phyloP scores from a whole-genome alignment of 2,797 vertebrate genomes.

The Melanotaenia pygmaea region DNA sequence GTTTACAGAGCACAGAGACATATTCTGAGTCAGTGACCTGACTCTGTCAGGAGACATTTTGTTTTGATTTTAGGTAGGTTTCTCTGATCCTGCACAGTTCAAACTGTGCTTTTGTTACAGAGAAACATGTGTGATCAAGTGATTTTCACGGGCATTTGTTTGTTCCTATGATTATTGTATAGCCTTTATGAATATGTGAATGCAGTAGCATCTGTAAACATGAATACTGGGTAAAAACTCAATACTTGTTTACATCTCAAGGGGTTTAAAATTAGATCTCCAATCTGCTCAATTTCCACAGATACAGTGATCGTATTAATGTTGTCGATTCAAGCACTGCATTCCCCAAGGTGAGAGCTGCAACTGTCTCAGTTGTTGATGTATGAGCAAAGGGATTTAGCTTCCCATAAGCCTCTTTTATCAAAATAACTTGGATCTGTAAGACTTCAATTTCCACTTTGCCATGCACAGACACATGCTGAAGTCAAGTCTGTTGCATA shows the following conservation, averaged over 20 bases:
- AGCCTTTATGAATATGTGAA: slow-evolving; percentile 31
- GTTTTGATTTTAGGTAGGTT: slow-evolving; percentile 56
- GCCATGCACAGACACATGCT: slow-evolving; percentile 43
- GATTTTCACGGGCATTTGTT: slow-evolving; percentile 33
- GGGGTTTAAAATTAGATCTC: slow-evolving; percentile 19
- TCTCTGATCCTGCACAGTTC: slow-evolving; percentile 17
- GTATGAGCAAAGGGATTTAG: slow-evolving; percentile 41
- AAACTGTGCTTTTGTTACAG: slow-evolving; percentile 12
- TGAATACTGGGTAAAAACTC: slow-evolving; percentile 13
- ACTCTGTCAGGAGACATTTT: slow-evolving; percentile 48
- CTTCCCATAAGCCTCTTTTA: slow-evolving; percentile 44
- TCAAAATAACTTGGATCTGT: slow-evolving; percentile 36
- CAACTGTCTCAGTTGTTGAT: slow-evolving; percentile 38
- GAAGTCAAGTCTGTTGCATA: slow-evolving; percentile 41
- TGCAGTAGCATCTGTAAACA: neutral
- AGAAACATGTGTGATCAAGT: slow-evolving; percentile 29
- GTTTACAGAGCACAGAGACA: slow-evolving; percentile 51
- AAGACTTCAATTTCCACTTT: slow-evolving; percentile 42
- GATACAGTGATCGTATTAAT: slow-evolving; percentile 17
- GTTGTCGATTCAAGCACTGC: slow-evolving; percentile 24
- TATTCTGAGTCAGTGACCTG: slow-evolving; percentile 49
- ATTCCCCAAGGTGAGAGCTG: slow-evolving; percentile 36
- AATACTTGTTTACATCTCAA: slow-evolving; percentile 14
- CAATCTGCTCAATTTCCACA: slow-evolving; percentile 18
- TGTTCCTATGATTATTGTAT: slow-evolving; percentile 21